Evolutionary conservation across 2,888 invertebrate species (phyloP).

Genomic region (Tillus elongatus): DNA sequence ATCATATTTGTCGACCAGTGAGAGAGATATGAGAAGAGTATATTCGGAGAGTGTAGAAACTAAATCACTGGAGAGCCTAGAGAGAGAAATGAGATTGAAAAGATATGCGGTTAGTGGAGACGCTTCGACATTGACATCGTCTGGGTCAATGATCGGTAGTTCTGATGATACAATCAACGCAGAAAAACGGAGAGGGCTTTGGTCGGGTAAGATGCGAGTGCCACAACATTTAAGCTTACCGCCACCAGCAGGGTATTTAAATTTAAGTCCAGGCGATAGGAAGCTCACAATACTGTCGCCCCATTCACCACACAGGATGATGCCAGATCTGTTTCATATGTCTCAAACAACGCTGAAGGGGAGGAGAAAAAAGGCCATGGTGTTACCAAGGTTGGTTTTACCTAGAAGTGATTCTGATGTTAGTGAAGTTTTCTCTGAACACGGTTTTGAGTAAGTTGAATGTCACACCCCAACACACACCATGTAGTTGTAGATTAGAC

Average conservation of each 20-base stretch:
- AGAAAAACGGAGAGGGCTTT: conserved; percentile 57
- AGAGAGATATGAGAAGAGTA: conserved; percentile 52
- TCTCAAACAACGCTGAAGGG: conserved; percentile 45
- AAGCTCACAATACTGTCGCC: conserved; percentile 72
- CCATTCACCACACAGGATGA: conserved; percentile 62
- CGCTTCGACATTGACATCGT: conserved; percentile 40
- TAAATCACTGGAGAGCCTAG: conserved; percentile 52
- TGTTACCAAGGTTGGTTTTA: conserved; percentile 64
- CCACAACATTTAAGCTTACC: conserved; percentile 63
- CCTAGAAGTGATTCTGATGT: conserved; percentile 68
- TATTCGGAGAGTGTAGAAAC: conserved; percentile 45
- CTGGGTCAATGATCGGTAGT: too few relatives aligned
- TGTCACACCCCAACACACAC: too few relatives aligned
- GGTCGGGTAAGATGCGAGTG: conserved; percentile 56
- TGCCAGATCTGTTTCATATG: conserved; percentile 56
- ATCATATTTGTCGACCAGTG: conserved; percentile 57
- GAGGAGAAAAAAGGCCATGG: conserved; percentile 62
- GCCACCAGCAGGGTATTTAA: conserved; percentile 51
- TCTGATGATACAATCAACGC: conserved; percentile 47
- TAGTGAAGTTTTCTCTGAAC: conserved; percentile 56
- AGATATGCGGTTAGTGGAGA: conserved; percentile 55
- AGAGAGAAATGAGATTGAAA: conserved; percentile 47
- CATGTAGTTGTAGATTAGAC: too few relatives aligned
- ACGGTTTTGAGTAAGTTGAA: conserved; percentile 56
- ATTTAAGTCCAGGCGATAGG: conserved; percentile 47